phyloP scores from a whole-genome alignment of 2,797 vertebrate genomes.

The Chanos chanos region DNA sequence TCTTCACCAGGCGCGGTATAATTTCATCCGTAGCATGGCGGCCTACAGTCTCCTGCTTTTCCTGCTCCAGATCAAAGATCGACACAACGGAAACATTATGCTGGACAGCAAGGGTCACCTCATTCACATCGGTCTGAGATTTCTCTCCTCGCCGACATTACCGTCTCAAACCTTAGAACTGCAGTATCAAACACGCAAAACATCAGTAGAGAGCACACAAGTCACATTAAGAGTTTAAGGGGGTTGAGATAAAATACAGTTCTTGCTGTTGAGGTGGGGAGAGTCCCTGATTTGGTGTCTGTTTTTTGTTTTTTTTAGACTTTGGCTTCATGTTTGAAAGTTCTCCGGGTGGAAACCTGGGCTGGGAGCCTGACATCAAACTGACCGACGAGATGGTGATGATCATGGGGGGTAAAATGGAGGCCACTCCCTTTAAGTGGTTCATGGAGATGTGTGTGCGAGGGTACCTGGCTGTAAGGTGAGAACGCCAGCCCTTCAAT shows the following conservation, averaged over 20 bases:
- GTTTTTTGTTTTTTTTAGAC: conserved; percentile 67
- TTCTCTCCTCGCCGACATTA: no score
- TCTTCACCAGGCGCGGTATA: conserved; percentile 84
- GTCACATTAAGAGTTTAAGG: no score
- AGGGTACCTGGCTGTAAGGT: conserved; percentile 95
- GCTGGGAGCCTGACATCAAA: conserved; percentile 98
- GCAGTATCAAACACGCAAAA: no score
- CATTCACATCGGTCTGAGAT: conserved; percentile 93
- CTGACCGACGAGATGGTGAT: conserved; percentile 98
- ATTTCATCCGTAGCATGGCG: conserved; percentile 97
- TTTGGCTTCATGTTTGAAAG: conserved; percentile 99
- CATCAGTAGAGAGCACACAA: no score
- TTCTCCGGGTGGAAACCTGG: conserved; percentile 92
- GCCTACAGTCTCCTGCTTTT: conserved; percentile 93
- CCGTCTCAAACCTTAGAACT: no score
- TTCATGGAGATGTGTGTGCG: conserved; percentile 99
- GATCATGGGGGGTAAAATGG: conserved; percentile 99
- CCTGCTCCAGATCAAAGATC: conserved; percentile 93
- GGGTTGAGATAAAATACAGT: no score
- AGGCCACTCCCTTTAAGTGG: conserved; percentile 97
- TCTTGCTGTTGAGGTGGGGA: no score
- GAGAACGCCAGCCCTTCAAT: conserved; percentile 47
- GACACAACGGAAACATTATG: conserved; percentile 98
- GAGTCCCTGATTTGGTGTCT: neutral
- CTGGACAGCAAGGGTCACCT: conserved; percentile 95